Percentiles rank a stretch among this genome's conserved stretches.
These are phyloP conservation scores for Falco rusticolus DNA, from an alignment of 2,797 vertebrate genomes.

Conservation along the genomic window DNA sequence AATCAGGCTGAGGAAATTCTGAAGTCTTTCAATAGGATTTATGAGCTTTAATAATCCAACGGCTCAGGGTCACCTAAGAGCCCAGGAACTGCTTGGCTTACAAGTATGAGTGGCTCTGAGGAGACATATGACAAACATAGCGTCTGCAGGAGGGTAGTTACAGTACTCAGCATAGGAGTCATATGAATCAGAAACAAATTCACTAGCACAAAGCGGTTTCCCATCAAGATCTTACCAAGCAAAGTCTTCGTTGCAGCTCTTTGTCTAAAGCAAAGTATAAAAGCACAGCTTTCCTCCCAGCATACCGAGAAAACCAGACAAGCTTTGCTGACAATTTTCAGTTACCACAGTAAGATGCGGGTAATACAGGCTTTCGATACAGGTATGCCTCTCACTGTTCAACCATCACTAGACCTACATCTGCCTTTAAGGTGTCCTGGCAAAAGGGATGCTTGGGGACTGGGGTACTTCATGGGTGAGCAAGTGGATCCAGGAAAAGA, in stretches of 20 bases:
- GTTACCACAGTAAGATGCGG: background rate
- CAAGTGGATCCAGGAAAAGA: background rate
- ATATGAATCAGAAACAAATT: background rate
- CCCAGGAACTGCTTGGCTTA: constrained; percentile 18
- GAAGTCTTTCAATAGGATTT: constrained; percentile 24
- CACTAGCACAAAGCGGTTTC: background rate
- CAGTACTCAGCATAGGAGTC: background rate
- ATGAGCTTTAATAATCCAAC: constrained; percentile 51
- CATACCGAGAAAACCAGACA: background rate
- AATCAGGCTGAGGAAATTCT: constrained; percentile 10
- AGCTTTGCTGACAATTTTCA: background rate
- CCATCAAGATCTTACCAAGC: background rate
- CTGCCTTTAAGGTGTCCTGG: background rate
- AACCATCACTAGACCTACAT: background rate
- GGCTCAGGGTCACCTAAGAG: background rate
- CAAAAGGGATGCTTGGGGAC: background rate
- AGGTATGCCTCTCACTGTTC: background rate
- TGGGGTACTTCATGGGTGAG: background rate
- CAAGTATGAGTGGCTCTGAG: background rate
- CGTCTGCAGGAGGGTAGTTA: background rate
- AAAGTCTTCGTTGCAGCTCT: background rate
- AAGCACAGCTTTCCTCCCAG: background rate
- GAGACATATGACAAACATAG: constrained; percentile 7
- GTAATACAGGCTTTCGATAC: background rate
- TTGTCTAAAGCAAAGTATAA: background rate